Evolutionary conservation across 2,797 vertebrate genomes (phyloP).

Genomic region (Smutsia gigantea): DNA sequence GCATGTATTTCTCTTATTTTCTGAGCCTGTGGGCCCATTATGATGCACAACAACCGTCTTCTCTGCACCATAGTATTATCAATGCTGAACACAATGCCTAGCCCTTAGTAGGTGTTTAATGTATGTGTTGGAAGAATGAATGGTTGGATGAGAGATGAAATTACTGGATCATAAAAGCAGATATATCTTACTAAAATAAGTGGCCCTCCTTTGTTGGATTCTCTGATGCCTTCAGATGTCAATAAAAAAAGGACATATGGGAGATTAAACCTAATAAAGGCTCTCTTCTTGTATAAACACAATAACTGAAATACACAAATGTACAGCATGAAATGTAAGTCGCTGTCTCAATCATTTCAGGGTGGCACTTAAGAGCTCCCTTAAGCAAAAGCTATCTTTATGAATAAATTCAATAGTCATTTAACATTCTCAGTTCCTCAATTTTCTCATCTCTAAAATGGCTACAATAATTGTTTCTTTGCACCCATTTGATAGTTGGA

Average conservation of each 20-base stretch:
- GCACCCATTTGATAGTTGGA: not conserved
- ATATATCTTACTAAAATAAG: constrained; percentile 21
- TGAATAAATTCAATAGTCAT: not conserved
- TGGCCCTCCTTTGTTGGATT: not conserved
- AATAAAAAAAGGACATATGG: not conserved
- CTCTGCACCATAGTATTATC: not conserved
- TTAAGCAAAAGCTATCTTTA: constrained; percentile 9
- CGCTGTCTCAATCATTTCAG: not conserved
- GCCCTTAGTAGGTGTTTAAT: not conserved
- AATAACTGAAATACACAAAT: not conserved
- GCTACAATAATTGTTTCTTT: constrained; percentile 3
- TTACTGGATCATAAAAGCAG: not conserved
- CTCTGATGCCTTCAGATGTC: not conserved
- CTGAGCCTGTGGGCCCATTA: not conserved
- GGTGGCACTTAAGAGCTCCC: not conserved
- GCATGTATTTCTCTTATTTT: not conserved
- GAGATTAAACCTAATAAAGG: constrained; percentile 12
- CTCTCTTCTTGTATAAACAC: not conserved
- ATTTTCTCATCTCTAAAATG: not conserved
- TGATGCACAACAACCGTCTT: not conserved
- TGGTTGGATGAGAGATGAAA: not conserved
- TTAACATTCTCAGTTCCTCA: constrained; percentile 11
- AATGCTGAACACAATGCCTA: not conserved
- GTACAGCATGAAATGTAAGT: not conserved
- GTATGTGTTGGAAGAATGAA: not conserved